Evolutionary conservation across 2,113 vertebrate species (phyloP), one percentile per base, ranked within the genome.

Genomic region (Oreotrochilus melanogaster): DNA sequence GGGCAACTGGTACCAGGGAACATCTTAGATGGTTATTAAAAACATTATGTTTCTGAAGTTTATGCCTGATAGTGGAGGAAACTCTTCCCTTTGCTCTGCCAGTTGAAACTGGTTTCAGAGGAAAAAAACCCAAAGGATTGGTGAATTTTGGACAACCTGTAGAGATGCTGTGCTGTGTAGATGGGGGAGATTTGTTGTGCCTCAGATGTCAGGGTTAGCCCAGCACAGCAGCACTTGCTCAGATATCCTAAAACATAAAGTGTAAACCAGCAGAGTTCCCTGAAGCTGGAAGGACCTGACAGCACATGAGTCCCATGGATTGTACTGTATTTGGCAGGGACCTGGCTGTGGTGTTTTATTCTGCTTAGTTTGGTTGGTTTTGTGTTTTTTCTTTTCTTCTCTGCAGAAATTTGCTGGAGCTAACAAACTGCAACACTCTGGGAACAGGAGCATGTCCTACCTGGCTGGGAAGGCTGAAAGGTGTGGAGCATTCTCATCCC

Each of bases 391-490:
- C 70, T 79, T 58, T 48, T 17, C 48, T 88, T 90, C 86, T 86
- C 42, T 91, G 48, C 96, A 99, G 99, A 99, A 98, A 97, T 96
- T 80, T 67, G 57, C 96, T 31, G 98, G 97, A 78, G 96, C 97
- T 80, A 98, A 98, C 95, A 99, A 98, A 95, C 85, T 94, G 16
- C 98, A 98, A 31, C 91, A 94, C 13, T 79, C 94, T 81, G 99
- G 98, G 92, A 99, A 98, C 95, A 97, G 97, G 93, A 99, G 99
- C 96, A 99, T 99, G 98, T 99, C 99, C 18, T 99, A 99, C 92
- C 67, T 98, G 65, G 74, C 94, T 0, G 98, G 98, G 47, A 99
- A 98, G 88, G 98, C 98, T 24, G 98, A 99, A 3, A 98, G 99
- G 99, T 99, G 97, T 18, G 47, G 5, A 39, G 47, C 18, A 23